phyloP scores from a whole-genome alignment of 2,113 vertebrate species.

The Pterophyllum scalare region DNA sequence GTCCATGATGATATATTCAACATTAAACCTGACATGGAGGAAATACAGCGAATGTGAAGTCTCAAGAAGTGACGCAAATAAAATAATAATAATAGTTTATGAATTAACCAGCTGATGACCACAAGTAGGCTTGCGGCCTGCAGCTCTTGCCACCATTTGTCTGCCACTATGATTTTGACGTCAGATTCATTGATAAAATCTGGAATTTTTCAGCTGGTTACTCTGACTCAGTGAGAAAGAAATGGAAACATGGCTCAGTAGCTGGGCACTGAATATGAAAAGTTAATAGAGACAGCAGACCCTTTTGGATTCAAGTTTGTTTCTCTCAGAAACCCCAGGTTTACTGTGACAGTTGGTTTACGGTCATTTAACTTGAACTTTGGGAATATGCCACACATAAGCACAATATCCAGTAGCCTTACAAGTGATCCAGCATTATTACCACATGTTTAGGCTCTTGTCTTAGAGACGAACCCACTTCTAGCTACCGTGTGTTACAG shows the following conservation, averaged over 20 bases:
- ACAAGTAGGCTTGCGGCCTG: constrained; percentile 7
- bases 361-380: neutral
- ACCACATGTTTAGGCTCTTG: neutral
- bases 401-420: constrained; percentile 4
- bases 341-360: neutral
- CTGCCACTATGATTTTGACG: neutral
- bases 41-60: constrained; percentile 57
- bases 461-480: neutral
- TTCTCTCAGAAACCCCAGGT: constrained; percentile 5
- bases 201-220: neutral
- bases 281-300: neutral
- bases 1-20: constrained; percentile 59
- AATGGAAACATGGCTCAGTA: neutral
- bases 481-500: too few species aligned
- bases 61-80: constrained; percentile 60
- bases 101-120: constrained; percentile 32
- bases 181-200: constrained; percentile 13
- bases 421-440: neutral
- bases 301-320: neutral
- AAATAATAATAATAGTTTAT: constrained; percentile 32
- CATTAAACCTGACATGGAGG: constrained; percentile 63
- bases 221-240: constrained; percentile 8
- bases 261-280: neutral
- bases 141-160: constrained; percentile 1
- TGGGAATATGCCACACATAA: neutral